These are phyloP conservation scores for Sericinus montela DNA, from an alignment of 2,888 invertebrate species.

Conservation along the genomic window DNA sequence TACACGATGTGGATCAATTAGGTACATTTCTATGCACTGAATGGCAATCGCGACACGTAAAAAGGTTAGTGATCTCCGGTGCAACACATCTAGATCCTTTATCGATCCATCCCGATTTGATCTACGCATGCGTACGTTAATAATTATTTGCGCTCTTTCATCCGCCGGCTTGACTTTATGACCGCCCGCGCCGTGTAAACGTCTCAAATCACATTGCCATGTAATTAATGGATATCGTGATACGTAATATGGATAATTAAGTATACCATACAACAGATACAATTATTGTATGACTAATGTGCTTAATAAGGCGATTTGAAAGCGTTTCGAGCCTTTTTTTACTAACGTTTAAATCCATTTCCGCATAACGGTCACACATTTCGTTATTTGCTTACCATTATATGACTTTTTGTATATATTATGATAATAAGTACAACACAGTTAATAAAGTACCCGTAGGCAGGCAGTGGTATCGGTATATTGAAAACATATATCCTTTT, in stretches of 20 bases:
- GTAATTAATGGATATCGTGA: constrained; percentile 65
- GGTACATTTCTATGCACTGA: neutral
- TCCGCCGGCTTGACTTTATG: constrained; percentile 70
- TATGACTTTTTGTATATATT: no score
- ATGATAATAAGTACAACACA: no score
- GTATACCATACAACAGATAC: constrained; percentile 38
- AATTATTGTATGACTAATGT: constrained; percentile 37
- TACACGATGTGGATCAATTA: no score
- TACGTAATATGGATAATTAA: constrained; percentile 61
- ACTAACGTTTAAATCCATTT: neutral
- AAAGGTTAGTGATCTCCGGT: constrained; percentile 41
- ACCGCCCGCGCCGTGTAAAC: constrained; percentile 62
- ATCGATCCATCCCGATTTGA: constrained; percentile 74
- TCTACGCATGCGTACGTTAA: constrained; percentile 73
- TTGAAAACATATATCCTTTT: no score
- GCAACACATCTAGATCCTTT: constrained; percentile 60
- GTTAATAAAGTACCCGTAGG: no score
- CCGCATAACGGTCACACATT: neutral
- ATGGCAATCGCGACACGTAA: constrained; percentile 36
- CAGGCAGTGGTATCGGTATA: no score
- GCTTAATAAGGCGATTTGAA: constrained; percentile 34
- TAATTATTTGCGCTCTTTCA: constrained; percentile 74
- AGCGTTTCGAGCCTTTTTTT: neutral
- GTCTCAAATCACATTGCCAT: constrained; percentile 68
- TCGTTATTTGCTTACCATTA: no score